phyloP scores from a whole-genome alignment of 2,113 vertebrate genomes.

The Forbesichthys papilliferus region DNA sequence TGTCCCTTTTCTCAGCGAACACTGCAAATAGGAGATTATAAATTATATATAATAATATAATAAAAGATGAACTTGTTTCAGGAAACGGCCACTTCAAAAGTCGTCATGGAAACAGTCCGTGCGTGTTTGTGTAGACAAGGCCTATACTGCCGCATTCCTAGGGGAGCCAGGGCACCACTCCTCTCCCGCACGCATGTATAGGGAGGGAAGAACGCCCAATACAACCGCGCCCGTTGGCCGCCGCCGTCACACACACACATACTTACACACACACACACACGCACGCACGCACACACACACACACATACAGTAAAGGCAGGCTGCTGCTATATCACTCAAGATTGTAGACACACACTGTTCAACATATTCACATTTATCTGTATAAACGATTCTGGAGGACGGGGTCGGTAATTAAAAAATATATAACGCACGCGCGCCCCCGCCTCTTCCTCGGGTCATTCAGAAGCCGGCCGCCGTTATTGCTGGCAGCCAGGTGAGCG shows the following conservation, averaged over 20 bases:
- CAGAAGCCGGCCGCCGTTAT: slow-evolving; percentile 42
- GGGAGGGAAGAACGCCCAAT: slow-evolving; percentile 3
- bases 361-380: neutral
- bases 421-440: no score
- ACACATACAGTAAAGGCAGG: neutral
- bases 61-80: slow-evolving; percentile 16
- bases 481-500: slow-evolving; percentile 50
- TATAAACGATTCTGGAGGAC: no score
- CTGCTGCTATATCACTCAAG: neutral
- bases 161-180: slow-evolving; percentile 48
- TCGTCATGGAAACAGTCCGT: slow-evolving; percentile 45
- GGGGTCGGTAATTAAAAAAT: no score
- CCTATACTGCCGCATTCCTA: slow-evolving; percentile 62
- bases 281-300: slow-evolving; percentile 1
- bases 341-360: neutral
- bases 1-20: slow-evolving; percentile 32
- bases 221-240: neutral
- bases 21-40: slow-evolving; percentile 26
- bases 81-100: slow-evolving; percentile 55
- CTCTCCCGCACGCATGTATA: slow-evolving; percentile 45
- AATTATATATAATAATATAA: slow-evolving; percentile 33
- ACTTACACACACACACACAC: neutral
- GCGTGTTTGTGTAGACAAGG: slow-evolving; percentile 29
- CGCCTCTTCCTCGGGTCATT: slow-evolving; percentile 24
- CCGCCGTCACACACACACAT: neutral